phyloP scores from a whole-genome alignment of 30 jellyfish, hydroid and myxozoan species.

The Phacellophora camtschatica region DNA sequence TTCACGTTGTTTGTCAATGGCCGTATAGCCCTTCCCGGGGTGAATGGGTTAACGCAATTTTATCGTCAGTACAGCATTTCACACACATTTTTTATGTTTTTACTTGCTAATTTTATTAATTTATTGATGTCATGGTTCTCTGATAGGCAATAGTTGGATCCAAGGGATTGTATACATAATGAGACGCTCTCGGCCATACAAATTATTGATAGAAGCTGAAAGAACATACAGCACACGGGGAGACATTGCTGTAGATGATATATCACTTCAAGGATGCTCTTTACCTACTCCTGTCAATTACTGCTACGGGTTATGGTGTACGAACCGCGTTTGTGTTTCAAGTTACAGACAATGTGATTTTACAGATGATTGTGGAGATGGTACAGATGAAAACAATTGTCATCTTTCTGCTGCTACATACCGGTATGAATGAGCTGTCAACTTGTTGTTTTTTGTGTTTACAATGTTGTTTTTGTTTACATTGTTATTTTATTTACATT shows the following conservation, averaged over 20 bases:
- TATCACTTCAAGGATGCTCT: slow-evolving; percentile 77
- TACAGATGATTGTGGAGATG: slow-evolving; percentile 98
- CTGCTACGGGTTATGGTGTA: slow-evolving; percentile 83
- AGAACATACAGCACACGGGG: slow-evolving; percentile 86
- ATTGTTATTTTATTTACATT: too few species aligned
- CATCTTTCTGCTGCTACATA: slow-evolving; percentile 55
- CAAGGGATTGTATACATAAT: slow-evolving; percentile 83
- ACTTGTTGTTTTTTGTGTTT: too few species aligned
- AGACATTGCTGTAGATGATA: slow-evolving; percentile 95
- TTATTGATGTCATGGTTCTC: too few species aligned
- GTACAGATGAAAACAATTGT: slow-evolving; percentile 90
- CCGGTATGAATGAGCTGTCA: slow-evolving; percentile 23
- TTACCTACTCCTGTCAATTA: slow-evolving; percentile 80
- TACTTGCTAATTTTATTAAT: too few species aligned
- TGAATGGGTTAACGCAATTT: too few species aligned
- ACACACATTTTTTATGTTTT: too few species aligned
- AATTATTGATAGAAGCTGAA: slow-evolving; percentile 77
- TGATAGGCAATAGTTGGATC: slow-evolving; percentile 85
- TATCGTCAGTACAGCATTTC: too few species aligned
- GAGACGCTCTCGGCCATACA: slow-evolving; percentile 83
- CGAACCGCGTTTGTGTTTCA: slow-evolving; percentile 80
- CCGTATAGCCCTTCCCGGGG: too few species aligned
- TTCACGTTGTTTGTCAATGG: too few species aligned
- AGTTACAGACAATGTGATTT: slow-evolving; percentile 71
- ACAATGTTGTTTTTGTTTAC: too few species aligned